phyloP scores from a whole-genome alignment of 2,113 vertebrate genomes.

The Engystomops pustulosus region DNA sequence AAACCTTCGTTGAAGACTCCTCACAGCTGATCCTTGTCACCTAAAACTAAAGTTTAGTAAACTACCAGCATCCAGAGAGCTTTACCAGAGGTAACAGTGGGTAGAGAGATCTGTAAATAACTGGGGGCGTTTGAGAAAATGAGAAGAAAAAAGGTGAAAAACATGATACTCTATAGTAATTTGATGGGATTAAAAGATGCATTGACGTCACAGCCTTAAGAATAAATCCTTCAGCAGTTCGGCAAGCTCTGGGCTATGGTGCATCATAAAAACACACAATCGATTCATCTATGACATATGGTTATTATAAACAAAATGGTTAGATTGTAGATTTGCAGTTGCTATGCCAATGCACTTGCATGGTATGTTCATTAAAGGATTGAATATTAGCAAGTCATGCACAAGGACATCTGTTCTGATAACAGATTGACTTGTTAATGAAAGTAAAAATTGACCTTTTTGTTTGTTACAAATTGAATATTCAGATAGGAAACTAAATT shows the following conservation, averaged over 20 bases:
- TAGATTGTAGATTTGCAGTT: constrained; percentile 30
- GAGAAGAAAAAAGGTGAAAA: background rate
- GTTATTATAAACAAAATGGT: background rate
- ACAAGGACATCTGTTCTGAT: constrained; percentile 15
- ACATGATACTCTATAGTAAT: background rate
- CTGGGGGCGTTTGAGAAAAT: no score
- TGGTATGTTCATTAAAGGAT: background rate
- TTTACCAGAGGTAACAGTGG: no score
- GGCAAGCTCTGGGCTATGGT: background rate
- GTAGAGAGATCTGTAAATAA: no score
- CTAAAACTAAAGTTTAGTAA: no score
- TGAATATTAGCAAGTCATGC: constrained; percentile 30
- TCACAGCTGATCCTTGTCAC: no score
- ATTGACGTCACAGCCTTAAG: constrained; percentile 23
- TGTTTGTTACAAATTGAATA: no score
- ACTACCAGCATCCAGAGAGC: no score
- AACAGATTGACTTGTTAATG: background rate
- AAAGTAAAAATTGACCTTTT: background rate
- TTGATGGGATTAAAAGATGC: constrained; percentile 29
- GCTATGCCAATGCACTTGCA: constrained; percentile 6
- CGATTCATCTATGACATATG: constrained; percentile 34
- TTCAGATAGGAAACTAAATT: no score
- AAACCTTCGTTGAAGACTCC: no score
- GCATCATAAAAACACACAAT: constrained; percentile 14
- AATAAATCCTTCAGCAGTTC: constrained; percentile 6